Percentiles rank a stretch among this genome's conserved stretches.
phyloP scores from a whole-genome alignment of 2,113 vertebrate species.

The Channa maculata region DNA sequence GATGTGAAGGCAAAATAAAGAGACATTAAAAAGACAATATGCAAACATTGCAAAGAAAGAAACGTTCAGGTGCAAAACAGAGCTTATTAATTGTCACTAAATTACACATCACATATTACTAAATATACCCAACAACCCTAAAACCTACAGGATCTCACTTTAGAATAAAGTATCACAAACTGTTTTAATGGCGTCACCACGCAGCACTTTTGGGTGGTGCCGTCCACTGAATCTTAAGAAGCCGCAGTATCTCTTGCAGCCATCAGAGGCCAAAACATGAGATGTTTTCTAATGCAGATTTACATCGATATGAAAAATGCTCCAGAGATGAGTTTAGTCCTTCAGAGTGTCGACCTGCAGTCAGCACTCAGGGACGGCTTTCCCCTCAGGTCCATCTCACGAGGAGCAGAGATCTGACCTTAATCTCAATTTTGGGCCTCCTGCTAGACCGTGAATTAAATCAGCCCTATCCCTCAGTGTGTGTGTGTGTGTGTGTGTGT shows the following conservation, averaged over 20 bases:
- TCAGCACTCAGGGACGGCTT: conserved; percentile 60
- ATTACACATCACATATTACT: too few relatives aligned
- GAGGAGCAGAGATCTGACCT: conserved; percentile 67
- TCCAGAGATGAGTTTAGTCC: conserved; percentile 50
- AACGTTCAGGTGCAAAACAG: too few relatives aligned
- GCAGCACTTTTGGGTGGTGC: not conserved
- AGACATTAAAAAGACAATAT: too few relatives aligned
- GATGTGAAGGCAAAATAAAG: too few relatives aligned
- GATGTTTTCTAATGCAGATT: conserved; percentile 21
- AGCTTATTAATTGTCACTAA: too few relatives aligned
- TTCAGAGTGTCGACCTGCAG: conserved; percentile 63
- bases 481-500: conserved; percentile 28
- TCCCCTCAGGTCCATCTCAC: conserved; percentile 49
- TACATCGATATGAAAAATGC: conserved; percentile 41
- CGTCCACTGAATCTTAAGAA: conserved; percentile 14
- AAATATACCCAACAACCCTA: too few relatives aligned
- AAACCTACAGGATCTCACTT: not conserved
- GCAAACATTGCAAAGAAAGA: too few relatives aligned
- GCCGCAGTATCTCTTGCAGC: conserved; percentile 25
- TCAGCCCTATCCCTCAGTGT: conserved; percentile 53
- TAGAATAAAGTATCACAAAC: not conserved
- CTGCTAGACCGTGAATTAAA: conserved; percentile 70
- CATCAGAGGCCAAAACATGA: conserved; percentile 38
- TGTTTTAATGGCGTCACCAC: not conserved
- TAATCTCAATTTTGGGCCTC: conserved; percentile 68